phyloP scores from a whole-genome alignment of 64 coral and sea anemone genomes.

The Pocillopora verrucosa region DNA sequence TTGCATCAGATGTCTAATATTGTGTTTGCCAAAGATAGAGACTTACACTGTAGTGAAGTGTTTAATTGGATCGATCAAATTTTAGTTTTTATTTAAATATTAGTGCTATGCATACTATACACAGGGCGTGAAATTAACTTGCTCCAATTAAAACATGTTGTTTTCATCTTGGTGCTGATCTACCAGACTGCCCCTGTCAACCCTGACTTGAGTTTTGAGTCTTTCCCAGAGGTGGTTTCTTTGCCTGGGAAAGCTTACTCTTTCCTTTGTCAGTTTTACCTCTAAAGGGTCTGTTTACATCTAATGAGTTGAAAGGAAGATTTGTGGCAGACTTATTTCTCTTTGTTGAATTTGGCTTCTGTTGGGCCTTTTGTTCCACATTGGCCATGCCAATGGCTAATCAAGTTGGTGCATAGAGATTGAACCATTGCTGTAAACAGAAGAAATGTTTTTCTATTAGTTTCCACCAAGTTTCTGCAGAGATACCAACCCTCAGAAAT shows the following conservation, averaged over 20 bases:
- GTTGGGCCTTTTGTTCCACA: slow-evolving; percentile 16
- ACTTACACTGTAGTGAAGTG: no score
- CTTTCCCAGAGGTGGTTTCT: slow-evolving; percentile 77
- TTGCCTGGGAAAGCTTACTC: slow-evolving; percentile 66
- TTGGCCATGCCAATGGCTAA: slow-evolving; percentile 70
- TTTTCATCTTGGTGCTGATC: slow-evolving; percentile 9
- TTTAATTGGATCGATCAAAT: no score
- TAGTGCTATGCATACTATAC: no score
- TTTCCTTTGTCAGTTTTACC: slow-evolving; percentile 79
- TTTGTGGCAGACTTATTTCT: slow-evolving; percentile 31
- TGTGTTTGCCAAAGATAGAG: no score
- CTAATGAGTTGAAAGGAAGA: slow-evolving; percentile 77
- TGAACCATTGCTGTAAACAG: slow-evolving; percentile 91
- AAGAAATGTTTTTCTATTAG: neutral
- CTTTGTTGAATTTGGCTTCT: neutral
- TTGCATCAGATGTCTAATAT: no score
- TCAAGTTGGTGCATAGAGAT: slow-evolving; percentile 89
- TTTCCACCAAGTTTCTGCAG: no score
- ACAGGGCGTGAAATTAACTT: no score
- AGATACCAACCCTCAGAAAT: no score
- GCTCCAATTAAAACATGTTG: no score
- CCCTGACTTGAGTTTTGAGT: slow-evolving; percentile 37
- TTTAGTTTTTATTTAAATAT: no score
- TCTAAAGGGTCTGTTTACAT: slow-evolving; percentile 86
- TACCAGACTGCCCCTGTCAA: slow-evolving; percentile 14